Percentiles rank a stretch among this genome's conserved stretches.
Evolutionary conservation across 2,113 vertebrate genomes (phyloP).

Genomic region (Holacanthus passer): DNA sequence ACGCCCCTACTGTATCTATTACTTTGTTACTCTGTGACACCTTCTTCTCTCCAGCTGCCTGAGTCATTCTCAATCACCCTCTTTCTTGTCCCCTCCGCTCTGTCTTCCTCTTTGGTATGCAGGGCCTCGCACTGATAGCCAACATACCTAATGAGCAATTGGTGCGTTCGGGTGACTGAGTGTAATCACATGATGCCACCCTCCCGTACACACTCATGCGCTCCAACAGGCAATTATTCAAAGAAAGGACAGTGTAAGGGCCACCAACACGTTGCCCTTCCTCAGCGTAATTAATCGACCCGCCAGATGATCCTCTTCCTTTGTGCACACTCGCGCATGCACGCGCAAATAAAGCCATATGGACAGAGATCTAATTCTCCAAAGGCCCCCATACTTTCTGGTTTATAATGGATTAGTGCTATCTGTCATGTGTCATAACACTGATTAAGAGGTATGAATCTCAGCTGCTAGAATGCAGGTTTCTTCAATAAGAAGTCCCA

Average conservation of each 20-base stretch:
- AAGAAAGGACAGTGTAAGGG: constrained; percentile 42
- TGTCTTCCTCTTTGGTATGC: constrained; percentile 46
- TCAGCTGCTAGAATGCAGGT: constrained; percentile 1
- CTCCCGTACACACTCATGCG: constrained; percentile 12
- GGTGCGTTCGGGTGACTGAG: constrained; percentile 40
- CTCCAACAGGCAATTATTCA: constrained; percentile 61
- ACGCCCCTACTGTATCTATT: background rate
- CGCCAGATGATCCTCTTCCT: constrained; percentile 41
- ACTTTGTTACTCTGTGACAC: constrained; percentile 7
- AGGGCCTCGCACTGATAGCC: background rate
- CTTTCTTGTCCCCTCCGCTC: background rate
- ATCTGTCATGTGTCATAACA: constrained; percentile 40
- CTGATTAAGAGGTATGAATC: constrained; percentile 32
- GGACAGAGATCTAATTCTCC: constrained; percentile 12
- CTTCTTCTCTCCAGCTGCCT: background rate
- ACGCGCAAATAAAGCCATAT: constrained; percentile 37
- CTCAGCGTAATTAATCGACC: constrained; percentile 53
- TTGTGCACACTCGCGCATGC: constrained; percentile 8
- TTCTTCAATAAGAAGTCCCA: constrained; percentile 17
- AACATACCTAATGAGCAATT: constrained; percentile 60
- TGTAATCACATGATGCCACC: constrained; percentile 19
- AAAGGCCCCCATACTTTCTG: background rate
- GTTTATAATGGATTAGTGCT: constrained; percentile 43
- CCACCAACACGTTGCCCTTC: constrained; percentile 45
- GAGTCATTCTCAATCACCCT: constrained; percentile 8